A percentile compares a stretch with the other conserved stretches of the same genome.
phyloP scores from a whole-genome alignment of 2,113 vertebrate genomes.

The Bubo scandiacus region DNA sequence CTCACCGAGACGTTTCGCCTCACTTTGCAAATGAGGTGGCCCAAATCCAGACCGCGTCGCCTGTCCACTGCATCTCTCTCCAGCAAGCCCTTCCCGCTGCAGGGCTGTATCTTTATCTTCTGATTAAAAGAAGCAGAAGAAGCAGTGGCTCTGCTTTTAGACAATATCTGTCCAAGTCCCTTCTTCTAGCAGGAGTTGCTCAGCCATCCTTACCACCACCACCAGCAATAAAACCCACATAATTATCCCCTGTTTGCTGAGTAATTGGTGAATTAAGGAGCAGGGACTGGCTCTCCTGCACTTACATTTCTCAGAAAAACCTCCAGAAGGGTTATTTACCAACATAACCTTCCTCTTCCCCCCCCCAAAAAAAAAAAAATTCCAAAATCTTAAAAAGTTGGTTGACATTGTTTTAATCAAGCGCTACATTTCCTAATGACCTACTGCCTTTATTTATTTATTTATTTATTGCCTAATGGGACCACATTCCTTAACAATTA shows the following conservation, averaged over 20 bases:
- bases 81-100: background rate
- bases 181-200: background rate
- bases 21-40: background rate
- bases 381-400: background rate
- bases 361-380: background rate
- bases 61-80: background rate
- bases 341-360: background rate
- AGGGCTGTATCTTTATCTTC: background rate
- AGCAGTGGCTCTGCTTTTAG: background rate
- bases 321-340: background rate
- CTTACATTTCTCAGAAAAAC: background rate
- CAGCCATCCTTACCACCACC: background rate
- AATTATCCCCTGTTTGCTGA: background rate
- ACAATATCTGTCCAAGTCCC: background rate
- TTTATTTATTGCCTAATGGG: slow-evolving; percentile 34
- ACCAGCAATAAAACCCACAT: background rate
- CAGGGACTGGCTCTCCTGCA: accelerated
- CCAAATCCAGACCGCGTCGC: background rate
- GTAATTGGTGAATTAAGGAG: background rate
- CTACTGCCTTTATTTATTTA: background rate
- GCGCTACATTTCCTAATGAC: background rate
- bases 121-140: background rate
- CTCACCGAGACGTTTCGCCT: accelerated
- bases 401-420: background rate
- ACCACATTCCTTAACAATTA: slow-evolving; percentile 54